Base-by-base conservation (phyloP, 1,140 invertebrate genomes). In the Euborellia annulipes region DNA sequence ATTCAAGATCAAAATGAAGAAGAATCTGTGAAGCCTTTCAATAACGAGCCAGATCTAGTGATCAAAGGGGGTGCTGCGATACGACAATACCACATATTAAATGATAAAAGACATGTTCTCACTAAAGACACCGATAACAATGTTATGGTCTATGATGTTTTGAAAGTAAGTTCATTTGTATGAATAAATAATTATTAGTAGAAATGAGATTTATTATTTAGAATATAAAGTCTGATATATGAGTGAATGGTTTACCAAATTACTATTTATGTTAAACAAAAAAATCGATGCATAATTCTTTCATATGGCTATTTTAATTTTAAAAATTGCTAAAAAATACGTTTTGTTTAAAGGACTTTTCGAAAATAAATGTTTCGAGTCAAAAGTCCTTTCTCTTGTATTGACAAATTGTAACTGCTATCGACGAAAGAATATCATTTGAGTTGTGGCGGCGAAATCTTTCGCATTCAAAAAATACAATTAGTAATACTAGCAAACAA, bases 51-150 rank as follows among this genome's bases (percentile, higher is more conserved):
- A 36, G 57, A 62, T 14, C 63, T 65, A 47, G 65, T 56, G 36
- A 78, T 89, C 49, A 73, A 78, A 60, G 88, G 93, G 13, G 91
- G 86, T 21, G 79, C 90, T 18, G 87, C 88, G n/a, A 92, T 97
- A 50, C 75, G 85, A 57, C 84, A 92, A 56, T 93, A 85, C 63
- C 77, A 81, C 41, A 80, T 98, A 38, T 66, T 98, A 38, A 98
- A 98, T 63, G 94, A 98, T 56, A 97, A 94, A 64, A 69, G 96
- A 52, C 86, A 94, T 61, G 85, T 99, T 54, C 62, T 99, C 39
- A 98, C 95, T 4, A 93, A 93, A 67, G 96, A 99, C 64, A 92
- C 91, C 0, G 86, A 92, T 49, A 82, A 89, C 49, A 89, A 90
- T 67, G 90, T 98, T 39, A 82, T 85, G n/a, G 60, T 98, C 13